Base-by-base conservation (phyloP, 2,797 vertebrate genomes). In the Megaceryle alcyon region DNA sequence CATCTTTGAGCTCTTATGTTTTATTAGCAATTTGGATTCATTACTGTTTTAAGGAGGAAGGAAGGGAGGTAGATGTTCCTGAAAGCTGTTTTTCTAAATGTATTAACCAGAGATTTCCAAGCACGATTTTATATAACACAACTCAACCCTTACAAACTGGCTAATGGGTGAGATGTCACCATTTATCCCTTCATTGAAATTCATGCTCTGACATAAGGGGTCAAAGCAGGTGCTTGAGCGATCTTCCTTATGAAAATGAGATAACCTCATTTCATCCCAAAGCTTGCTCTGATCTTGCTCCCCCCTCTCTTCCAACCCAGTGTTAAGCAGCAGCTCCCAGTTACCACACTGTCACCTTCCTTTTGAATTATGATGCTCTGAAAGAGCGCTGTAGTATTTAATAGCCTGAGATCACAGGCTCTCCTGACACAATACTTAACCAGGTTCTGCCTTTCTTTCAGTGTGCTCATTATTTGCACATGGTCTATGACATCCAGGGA, bases 11-110 rank as follows among this genome's bases (percentile, higher is more conserved):
- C 94, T 97, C 97, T 97, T 97, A 96, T 94, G 95, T 98, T 98
- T 98, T 98, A 98, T 97, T 98, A 98, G 97, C 97, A 97, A 98
- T 98, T 98, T 98, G 97, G 97, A 97, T 97, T 97, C 97, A 97
- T 98, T 97, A 98, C 97, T 96, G 85, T 95, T 98, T 98, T 97
- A 97, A 96, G 96, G 95, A 98, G 97, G 97, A 98, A 98, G 95
- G 97, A 96, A 98, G 95, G 97, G 97, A 97, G 97, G 96, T 97
- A 89, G 96, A 97, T 97, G 94, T 97, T 98, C 97, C 97, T 97
- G 95, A 91, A 94, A 96, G 96, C 97, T 97, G 92, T 97, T 98
- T 96, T 96, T 97, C 97, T 97, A 96, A 98, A 98, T 97, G 95
- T 94, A 97, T 97, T 97, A 97, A 97, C 88, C 96, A 98, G 97